Conservation (phyloP, 1,140 invertebrate species). For the Drosophila sturtevanti region DNA sequence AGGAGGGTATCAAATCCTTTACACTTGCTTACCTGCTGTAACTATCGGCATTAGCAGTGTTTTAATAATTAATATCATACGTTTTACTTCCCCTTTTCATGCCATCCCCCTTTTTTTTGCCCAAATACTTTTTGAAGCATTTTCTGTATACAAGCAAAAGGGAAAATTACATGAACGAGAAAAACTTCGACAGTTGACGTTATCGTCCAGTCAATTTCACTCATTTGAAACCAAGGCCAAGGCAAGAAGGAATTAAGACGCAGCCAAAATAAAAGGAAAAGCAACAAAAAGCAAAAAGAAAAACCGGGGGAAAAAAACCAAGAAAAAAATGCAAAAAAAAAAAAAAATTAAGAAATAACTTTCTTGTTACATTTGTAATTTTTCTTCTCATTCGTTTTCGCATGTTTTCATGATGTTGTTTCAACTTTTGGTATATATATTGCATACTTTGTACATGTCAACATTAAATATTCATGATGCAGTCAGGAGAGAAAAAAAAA, state of each 20-base stretch:
- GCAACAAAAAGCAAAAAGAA: not conserved
- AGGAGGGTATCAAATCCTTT: not conserved
- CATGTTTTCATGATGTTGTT: constrained; percentile 50
- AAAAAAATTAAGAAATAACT: constrained; percentile 33
- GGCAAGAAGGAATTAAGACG: constrained; percentile 46
- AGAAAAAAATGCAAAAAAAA: constrained; percentile 16
- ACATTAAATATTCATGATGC: constrained; percentile 76
- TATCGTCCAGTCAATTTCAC: constrained; percentile 28
- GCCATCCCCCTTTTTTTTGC: not conserved
- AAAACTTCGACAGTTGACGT: constrained; percentile 5
- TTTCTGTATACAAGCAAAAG: not conserved
- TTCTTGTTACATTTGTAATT: constrained; percentile 65
- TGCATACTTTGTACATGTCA: constrained; percentile 75
- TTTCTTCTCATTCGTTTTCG: constrained; percentile 60
- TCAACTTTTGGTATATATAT: constrained; percentile 58
- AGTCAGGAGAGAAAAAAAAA: constrained; percentile 16
- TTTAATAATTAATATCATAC: not conserved
- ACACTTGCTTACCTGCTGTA: not conserved
- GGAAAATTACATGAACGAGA: not conserved
- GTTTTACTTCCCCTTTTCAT: not conserved
- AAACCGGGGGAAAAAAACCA: constrained; percentile 32
- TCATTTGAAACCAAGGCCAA: constrained; percentile 18
- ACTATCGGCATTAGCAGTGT: not conserved
- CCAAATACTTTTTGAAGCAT: not conserved
- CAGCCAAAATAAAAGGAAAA: not conserved